phyloP scores from a whole-genome alignment of 2,113 vertebrate species.

The Brienomyrus longianalis region DNA sequence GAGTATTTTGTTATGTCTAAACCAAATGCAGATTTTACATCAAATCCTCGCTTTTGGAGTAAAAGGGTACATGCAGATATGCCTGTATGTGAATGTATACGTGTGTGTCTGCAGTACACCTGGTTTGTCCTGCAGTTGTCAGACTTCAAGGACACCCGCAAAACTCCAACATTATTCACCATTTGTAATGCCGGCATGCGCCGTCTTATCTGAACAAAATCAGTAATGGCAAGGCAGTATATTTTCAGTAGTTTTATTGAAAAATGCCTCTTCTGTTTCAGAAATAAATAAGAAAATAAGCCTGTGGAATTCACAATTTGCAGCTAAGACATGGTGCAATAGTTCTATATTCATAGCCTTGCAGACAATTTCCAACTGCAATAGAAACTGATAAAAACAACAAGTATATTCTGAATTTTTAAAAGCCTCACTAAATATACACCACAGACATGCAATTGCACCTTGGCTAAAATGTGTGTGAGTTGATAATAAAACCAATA shows the following conservation, averaged over 20 bases:
- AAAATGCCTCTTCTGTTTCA: conserved; percentile 99
- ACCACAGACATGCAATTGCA: conserved; percentile 96
- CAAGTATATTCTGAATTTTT: conserved; percentile 75
- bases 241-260: conserved; percentile 99
- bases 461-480: conserved; percentile 79
- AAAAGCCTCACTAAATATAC: conserved; percentile 86
- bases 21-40: neutral
- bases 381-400: conserved; percentile 75
- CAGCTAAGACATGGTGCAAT: conserved; percentile 89
- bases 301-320: conserved; percentile 99
- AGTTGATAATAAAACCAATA: conserved; percentile 74
- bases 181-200: neutral
- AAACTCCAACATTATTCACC: neutral
- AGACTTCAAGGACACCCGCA: neutral
- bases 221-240: neutral
- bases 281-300: conserved; percentile 99
- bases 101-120: neutral
- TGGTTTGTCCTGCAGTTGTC: neutral
- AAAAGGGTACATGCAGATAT: neutral
- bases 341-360: conserved; percentile 86
- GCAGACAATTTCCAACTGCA: conserved; percentile 83
- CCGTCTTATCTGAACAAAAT: neutral
- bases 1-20: neutral
- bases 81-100: neutral
- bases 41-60: neutral